These are phyloP conservation scores for Brachyistius frenatus DNA, from an alignment of 2,113 vertebrate species.

Conservation along the genomic window DNA sequence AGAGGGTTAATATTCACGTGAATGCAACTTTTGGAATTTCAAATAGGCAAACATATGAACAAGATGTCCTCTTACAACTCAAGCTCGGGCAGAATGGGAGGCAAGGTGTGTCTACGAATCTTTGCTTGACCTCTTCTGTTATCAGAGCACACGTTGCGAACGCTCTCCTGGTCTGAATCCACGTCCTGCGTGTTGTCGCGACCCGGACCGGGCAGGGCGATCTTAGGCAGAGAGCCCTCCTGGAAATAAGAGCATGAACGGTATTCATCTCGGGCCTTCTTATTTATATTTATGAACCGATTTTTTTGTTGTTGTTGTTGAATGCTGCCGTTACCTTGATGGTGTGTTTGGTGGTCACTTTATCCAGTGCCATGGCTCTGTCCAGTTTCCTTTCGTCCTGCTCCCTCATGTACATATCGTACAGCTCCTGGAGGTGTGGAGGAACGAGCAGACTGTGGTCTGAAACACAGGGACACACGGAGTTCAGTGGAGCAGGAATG, in stretches of 20 bases:
- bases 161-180: constrained; percentile 88
- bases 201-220: constrained; percentile 72
- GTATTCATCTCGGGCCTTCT: not conserved
- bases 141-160: constrained; percentile 78
- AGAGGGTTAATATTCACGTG: too few species aligned
- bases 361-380: constrained; percentile 85
- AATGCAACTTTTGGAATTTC: not conserved
- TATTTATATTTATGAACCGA: not conserved
- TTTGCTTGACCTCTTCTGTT: constrained; percentile 70
- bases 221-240: constrained; percentile 86
- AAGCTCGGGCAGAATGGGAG: constrained; percentile 82
- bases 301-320: not conserved
- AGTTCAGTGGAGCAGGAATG: not conserved
- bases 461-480: constrained; percentile 52
- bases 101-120: constrained; percentile 80
- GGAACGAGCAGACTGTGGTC: constrained; percentile 89
- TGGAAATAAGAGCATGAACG: constrained; percentile 45
- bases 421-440: constrained; percentile 88
- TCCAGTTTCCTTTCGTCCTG: constrained; percentile 87
- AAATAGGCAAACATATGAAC: not conserved
- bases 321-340: constrained; percentile 81
- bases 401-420: constrained; percentile 87
- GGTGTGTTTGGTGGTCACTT: constrained; percentile 80
- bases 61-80: constrained; percentile 83
- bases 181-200: constrained; percentile 80